These are phyloP conservation scores for Nymphalis io DNA, from an alignment of 1,140 invertebrate genomes.

Conservation along the genomic window DNA sequence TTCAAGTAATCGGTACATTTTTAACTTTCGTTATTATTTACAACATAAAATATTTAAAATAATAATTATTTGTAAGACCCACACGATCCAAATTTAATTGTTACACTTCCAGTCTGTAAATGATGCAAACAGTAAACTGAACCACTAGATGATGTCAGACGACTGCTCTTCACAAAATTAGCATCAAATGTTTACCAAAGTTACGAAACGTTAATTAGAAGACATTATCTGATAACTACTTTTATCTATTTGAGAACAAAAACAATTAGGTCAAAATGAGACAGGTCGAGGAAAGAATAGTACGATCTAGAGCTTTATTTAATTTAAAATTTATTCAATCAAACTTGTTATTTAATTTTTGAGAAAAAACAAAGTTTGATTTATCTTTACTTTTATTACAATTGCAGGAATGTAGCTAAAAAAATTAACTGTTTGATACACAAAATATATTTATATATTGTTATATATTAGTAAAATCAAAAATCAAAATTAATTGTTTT, in stretches of 20 bases:
- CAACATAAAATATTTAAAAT: background rate
- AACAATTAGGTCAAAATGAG: background rate
- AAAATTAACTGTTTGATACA: too few species aligned
- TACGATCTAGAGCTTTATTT: too few species aligned
- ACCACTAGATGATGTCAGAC: constrained; percentile 67
- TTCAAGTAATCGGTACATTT: constrained; percentile 47
- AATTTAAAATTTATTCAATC: too few species aligned
- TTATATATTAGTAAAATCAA: too few species aligned
- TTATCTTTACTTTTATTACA: too few species aligned
- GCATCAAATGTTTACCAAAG: constrained; percentile 43
- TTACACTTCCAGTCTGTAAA: constrained; percentile 48
- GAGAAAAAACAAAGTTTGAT: background rate
- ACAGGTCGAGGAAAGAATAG: background rate
- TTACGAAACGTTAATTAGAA: constrained; percentile 35
- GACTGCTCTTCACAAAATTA: constrained; percentile 57
- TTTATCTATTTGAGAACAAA: constrained; percentile 1
- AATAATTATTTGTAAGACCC: constrained; percentile 7
- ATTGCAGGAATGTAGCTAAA: too few species aligned
- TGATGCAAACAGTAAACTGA: constrained; percentile 61
- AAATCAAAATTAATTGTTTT: too few species aligned
- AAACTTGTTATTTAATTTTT: too few species aligned
- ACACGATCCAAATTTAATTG: constrained; percentile 53
- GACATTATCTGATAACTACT: constrained; percentile 23
- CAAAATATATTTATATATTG: too few species aligned
- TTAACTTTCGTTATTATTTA: background rate